These are phyloP conservation scores for Dunckerocampus dactyliophorus DNA, from an alignment of 2,113 vertebrate species.

Conservation along the genomic window DNA sequence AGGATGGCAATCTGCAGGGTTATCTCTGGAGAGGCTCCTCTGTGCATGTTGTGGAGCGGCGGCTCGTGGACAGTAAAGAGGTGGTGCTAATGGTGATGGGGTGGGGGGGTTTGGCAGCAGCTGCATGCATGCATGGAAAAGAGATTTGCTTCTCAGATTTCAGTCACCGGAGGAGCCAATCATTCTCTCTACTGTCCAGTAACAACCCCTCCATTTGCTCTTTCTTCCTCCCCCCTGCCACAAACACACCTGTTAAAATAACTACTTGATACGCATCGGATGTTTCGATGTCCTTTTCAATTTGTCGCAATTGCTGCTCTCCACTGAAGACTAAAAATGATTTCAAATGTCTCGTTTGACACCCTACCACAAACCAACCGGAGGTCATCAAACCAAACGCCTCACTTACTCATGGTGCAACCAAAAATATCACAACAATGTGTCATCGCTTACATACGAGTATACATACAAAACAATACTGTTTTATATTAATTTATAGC, in stretches of 20 bases:
- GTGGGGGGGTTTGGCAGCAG: slow-evolving; percentile 61
- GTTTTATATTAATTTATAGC: no score
- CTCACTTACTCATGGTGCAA: no score
- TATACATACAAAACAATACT: no score
- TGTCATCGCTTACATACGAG: no score
- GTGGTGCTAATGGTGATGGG: slow-evolving; percentile 24
- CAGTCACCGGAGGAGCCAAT: slow-evolving; percentile 60
- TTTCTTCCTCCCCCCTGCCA: neutral
- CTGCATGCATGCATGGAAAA: slow-evolving; percentile 71
- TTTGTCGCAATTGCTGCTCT: neutral
- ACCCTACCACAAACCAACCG: no score
- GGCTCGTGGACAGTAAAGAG: slow-evolving; percentile 52
- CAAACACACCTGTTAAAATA: slow-evolving; percentile 8
- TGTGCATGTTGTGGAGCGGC: slow-evolving; percentile 5
- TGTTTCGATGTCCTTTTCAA: slow-evolving; percentile 50
- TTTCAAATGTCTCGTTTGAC: no score
- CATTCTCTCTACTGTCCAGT: slow-evolving; percentile 57
- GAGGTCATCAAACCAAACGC: no score
- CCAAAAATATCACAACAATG: no score
- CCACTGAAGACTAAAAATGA: no score
- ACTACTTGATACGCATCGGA: slow-evolving; percentile 68
- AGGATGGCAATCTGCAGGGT: slow-evolving; percentile 46
- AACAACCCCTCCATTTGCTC: slow-evolving; percentile 1
- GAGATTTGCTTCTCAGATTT: slow-evolving; percentile 72
- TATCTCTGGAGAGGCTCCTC: slow-evolving; percentile 33